A percentile compares a stretch with the other conserved stretches of the same genome.
Evolutionary conservation across 1,140 invertebrate genomes (phyloP).

Genomic region (Riptortus pedestris): DNA sequence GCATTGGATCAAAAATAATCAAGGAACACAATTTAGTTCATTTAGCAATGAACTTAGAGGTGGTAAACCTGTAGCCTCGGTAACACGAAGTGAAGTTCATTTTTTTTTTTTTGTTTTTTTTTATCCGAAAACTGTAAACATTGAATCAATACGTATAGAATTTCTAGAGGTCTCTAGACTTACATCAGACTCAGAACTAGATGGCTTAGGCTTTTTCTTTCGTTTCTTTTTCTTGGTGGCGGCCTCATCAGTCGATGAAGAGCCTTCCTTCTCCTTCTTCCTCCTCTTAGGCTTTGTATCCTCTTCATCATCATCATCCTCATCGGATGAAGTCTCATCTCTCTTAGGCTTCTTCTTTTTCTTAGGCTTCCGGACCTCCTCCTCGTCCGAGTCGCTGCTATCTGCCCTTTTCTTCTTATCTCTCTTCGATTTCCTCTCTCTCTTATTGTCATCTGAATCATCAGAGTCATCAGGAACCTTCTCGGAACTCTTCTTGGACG

Average conservation of each 20-base stretch:
- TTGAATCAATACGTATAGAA: too few relatives aligned
- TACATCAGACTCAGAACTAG: slow-evolving; percentile 48
- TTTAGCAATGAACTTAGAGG: too few relatives aligned
- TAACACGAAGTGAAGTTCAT: too few relatives aligned
- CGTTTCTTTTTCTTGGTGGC: slow-evolving; percentile 51
- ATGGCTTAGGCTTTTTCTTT: slow-evolving; percentile 51
- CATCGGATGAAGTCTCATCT: slow-evolving; percentile 43
- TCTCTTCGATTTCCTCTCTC: slow-evolving; percentile 44
- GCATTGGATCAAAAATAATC: too few relatives aligned
- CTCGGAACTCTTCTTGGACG: slow-evolving; percentile 45
- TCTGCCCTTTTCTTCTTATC: slow-evolving; percentile 41
- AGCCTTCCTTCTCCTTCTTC: slow-evolving; percentile 51
- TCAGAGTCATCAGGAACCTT: slow-evolving; percentile 50
- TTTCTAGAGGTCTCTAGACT: too few relatives aligned
- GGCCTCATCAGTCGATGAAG: slow-evolving; percentile 48
- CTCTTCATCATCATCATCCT: slow-evolving; percentile 47
- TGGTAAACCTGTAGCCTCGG: too few relatives aligned
- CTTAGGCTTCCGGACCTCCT: slow-evolving; percentile 53
- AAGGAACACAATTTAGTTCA: too few relatives aligned
- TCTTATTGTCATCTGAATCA: slow-evolving; percentile 41
- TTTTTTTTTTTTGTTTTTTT: too few relatives aligned
- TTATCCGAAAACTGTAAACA: too few relatives aligned
- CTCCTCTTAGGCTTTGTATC: slow-evolving; percentile 50
- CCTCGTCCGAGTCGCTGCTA: slow-evolving; percentile 46
- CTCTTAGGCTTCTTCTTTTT: slow-evolving; percentile 49